Conservation (phyloP, 2,888 invertebrate genomes). For the Tachystola acroxantha region DNA sequence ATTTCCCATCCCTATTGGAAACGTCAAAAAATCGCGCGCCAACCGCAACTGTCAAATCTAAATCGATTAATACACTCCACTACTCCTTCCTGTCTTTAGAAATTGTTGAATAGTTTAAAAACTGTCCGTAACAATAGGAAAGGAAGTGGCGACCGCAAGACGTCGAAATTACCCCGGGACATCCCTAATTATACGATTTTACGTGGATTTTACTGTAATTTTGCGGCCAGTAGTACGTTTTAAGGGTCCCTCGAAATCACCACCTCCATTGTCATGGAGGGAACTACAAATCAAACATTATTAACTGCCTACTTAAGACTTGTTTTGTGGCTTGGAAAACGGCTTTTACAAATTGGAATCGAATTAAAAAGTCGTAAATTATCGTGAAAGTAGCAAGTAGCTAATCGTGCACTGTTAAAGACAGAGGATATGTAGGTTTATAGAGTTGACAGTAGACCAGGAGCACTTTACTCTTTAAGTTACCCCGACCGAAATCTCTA, state of each 20-base stretch:
- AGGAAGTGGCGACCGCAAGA: conserved; percentile 71
- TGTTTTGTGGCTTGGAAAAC: conserved; percentile 34
- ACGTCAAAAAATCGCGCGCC: conserved; percentile 42
- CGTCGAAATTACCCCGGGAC: conserved; percentile 52
- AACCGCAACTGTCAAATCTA: conserved; percentile 71
- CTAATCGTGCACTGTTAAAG: not conserved
- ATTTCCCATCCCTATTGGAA: conserved; percentile 29
- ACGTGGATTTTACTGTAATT: conserved; percentile 52
- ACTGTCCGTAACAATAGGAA: conserved; percentile 58
- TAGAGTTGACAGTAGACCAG: too few relatives aligned
- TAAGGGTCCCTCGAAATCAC: conserved; percentile 52
- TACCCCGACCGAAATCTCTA: too few relatives aligned
- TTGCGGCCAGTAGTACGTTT: conserved; percentile 49
- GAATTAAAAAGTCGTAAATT: conserved; percentile 32
- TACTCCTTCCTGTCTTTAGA: conserved; percentile 43
- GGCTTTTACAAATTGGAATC: conserved; percentile 29
- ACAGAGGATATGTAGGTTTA: too few relatives aligned
- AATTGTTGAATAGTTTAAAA: conserved; percentile 27
- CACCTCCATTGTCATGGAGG: conserved; percentile 52
- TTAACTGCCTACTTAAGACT: conserved; percentile 36
- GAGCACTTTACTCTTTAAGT: too few relatives aligned
- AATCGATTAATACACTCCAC: conserved; percentile 62
- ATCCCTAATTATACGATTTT: conserved; percentile 64
- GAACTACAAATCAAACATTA: conserved; percentile 63
- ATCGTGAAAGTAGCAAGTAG: conserved; percentile 31